A percentile compares a stretch with the other conserved stretches of the same genome.
Evolutionary conservation across 2,113 vertebrate genomes (phyloP).

Genomic region (Axis porcinus): DNA sequence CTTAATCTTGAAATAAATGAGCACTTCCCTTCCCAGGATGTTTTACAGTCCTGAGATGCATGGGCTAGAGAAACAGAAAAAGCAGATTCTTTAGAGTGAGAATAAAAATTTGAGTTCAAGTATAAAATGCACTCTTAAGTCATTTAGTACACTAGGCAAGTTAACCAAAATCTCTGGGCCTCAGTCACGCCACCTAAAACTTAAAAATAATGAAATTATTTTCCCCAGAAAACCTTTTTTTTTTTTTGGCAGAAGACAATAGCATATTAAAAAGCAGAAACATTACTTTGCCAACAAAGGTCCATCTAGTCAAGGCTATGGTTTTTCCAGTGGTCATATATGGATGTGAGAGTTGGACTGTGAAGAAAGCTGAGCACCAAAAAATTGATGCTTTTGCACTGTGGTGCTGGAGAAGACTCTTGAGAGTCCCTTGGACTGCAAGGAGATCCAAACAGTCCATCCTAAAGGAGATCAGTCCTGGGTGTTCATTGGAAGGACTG

Average conservation of each 20-base stretch:
- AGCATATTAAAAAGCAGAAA: too few species aligned
- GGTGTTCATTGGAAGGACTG: too few species aligned
- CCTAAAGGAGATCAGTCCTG: too few species aligned
- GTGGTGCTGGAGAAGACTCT: too few species aligned
- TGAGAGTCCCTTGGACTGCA: too few species aligned
- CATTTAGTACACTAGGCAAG: neutral
- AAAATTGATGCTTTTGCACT: too few species aligned
- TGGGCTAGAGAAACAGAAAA: neutral
- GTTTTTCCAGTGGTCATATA: too few species aligned
- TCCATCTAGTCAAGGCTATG: too few species aligned
- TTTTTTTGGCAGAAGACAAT: neutral
- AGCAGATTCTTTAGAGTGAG: neutral
- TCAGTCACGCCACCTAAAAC: neutral
- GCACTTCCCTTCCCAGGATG: neutral
- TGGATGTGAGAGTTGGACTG: too few species aligned
- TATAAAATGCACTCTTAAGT: neutral
- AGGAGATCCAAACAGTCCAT: too few species aligned
- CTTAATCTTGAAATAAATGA: constrained; percentile 21
- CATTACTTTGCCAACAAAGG: too few species aligned
- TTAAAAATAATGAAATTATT: neutral
- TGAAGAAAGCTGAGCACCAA: too few species aligned
- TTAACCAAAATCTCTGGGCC: neutral
- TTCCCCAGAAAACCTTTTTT: neutral
- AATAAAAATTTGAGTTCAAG: neutral
- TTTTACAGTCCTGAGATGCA: neutral